Base-by-base conservation (phyloP, 2,888 invertebrate species). In the Neoscelio sp. region DNA sequence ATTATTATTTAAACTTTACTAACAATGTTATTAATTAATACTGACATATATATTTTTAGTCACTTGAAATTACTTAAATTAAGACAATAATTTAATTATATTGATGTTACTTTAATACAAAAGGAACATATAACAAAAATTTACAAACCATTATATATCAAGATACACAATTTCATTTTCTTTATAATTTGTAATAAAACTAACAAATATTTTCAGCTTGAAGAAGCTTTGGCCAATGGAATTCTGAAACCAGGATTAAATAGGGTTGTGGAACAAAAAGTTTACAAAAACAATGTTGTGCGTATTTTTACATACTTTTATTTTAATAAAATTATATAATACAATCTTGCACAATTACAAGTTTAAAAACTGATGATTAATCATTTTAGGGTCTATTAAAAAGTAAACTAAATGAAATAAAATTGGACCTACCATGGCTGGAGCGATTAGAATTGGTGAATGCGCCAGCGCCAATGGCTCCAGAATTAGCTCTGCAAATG, bases 211-310 rank as follows among this genome's bases (percentile, higher is more conserved):
- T n/a, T n/a, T n/a, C n/a, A n/a, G n/a, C n/a, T n/a, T n/a, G n/a
- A n/a, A n/a, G n/a, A n/a, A n/a, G n/a, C n/a, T n/a, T n/a, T n/a
- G n/a, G n/a, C n/a, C 0, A 94, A 94, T 85, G 98, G 98, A 0
- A 92, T 95, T 60, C 87, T 99, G 0, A 96, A 98, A 88, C 96
- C 97, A 0, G 98, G 98, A 0, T 91, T 98, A 0, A 97, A 97
- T 90, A 92, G 94, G 82, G 93, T 94, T 58, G 92, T 93, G 82
- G 91, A 91, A 84, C 88, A 92, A 68, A 92, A 93, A 81, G 93
- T 92, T 87, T 92, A 91, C 84, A 93, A 93, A 2, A 97, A 98
- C 88, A 95, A 96, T 91, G 92, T 95, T 65, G 95, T 95, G 92
- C 92, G 93, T 92, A 80, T 28, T n/a, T n/a, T n/a, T n/a, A n/a